A percentile compares a stretch with the other conserved stretches of the same genome.
Conservation (phyloP, 2,797 vertebrate species). For the Glossophaga mutica region DNA sequence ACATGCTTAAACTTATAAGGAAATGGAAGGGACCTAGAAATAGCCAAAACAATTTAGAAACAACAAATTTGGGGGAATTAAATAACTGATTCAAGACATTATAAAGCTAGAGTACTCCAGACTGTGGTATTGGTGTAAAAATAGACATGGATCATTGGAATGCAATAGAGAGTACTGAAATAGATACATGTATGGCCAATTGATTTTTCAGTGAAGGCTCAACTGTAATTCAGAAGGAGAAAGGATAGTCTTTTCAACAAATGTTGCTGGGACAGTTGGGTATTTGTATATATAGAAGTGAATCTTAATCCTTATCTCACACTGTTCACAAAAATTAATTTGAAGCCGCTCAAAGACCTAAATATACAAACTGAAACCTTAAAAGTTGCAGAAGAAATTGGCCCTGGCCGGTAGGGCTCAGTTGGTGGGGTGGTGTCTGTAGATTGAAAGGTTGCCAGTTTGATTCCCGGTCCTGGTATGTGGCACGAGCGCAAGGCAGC, state of each 20-base stretch:
- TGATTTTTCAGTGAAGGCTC: neutral
- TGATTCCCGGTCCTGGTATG: neutral
- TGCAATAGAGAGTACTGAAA: neutral
- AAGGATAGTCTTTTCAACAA: neutral
- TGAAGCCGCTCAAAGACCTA: neutral
- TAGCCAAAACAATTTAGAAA: neutral
- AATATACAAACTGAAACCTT: neutral
- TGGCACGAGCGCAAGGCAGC: no score
- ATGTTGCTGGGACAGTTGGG: neutral
- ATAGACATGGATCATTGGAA: neutral
- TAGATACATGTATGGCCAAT: neutral
- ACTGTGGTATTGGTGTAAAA: neutral
- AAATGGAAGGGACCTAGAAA: neutral
- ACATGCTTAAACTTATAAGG: neutral
- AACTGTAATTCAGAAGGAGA: neutral
- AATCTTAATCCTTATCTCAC: neutral
- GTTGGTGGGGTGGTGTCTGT: neutral
- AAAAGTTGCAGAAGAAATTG: neutral
- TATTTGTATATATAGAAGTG: slow-evolving; percentile 17
- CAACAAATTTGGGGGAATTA: neutral
- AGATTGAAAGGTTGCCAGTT: neutral
- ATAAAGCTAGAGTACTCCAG: neutral
- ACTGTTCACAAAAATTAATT: neutral
- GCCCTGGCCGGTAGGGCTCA: neutral
- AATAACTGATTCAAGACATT: neutral